phyloP scores from a whole-genome alignment of 2,797 vertebrate genomes.

The Trematomus bernacchii region DNA sequence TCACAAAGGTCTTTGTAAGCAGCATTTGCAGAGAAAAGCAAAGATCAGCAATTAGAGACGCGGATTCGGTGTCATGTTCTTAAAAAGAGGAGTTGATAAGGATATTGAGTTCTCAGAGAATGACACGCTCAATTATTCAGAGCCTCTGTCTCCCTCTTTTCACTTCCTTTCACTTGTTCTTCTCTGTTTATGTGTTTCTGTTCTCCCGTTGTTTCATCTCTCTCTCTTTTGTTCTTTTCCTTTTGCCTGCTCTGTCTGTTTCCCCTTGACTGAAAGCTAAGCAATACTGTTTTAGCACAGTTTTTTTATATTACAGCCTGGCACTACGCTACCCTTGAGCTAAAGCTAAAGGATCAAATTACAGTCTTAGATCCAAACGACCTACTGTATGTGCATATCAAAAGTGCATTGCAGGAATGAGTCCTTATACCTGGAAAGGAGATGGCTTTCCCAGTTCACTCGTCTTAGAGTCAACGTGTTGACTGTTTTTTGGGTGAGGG shows the following conservation, averaged over 20 bases:
- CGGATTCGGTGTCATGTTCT: conserved; percentile 53
- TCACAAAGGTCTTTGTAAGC: conserved; percentile 56
- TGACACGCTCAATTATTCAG: conserved; percentile 66
- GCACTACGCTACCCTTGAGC: background rate
- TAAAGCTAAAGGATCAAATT: background rate
- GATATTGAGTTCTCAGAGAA: conserved; percentile 54
- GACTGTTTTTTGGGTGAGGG: too few relatives aligned
- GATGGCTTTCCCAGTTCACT: too few relatives aligned
- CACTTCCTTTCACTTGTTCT: conserved; percentile 10
- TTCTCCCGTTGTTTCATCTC: conserved; percentile 5
- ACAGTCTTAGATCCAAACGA: background rate
- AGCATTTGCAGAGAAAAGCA: conserved; percentile 59
- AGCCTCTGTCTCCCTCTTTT: conserved; percentile 16
- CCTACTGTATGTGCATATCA: too few relatives aligned
- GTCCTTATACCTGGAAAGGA: too few relatives aligned
- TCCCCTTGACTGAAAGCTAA: background rate
- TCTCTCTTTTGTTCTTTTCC: background rate
- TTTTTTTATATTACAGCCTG: background rate
- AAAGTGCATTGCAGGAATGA: too few relatives aligned
- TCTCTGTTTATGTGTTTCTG: conserved; percentile 4
- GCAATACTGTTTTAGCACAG: background rate
- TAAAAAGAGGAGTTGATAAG: conserved; percentile 38
- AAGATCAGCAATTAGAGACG: conserved; percentile 64
- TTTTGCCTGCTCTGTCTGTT: background rate
- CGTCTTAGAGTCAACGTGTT: too few relatives aligned